Conservation (phyloP, 2,113 vertebrate species). For the Balaenoptera acutorostrata region DNA sequence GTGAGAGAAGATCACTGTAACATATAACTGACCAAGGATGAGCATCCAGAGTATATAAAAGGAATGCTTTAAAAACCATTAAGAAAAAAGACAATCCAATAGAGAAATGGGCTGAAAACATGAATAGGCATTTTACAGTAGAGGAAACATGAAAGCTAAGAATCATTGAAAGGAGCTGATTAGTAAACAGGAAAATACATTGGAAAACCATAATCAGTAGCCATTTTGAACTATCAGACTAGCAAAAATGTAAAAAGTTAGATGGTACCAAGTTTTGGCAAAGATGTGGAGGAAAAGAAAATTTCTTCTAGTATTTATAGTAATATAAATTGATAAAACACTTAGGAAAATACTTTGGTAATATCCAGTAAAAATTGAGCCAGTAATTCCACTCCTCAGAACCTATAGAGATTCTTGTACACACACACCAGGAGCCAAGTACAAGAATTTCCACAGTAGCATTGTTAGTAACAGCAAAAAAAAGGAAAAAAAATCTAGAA, state of each 20-base stretch:
- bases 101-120: not conserved
- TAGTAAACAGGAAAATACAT: conserved; percentile 13
- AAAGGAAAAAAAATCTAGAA: not conserved
- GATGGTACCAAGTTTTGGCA: not conserved
- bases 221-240: not conserved
- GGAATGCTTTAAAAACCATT: not conserved
- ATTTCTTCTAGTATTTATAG: not conserved
- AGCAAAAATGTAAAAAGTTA: not conserved
- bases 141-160: not conserved
- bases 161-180: conserved; percentile 22
- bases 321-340: not conserved
- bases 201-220: not conserved
- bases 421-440: not conserved
- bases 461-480: not conserved
- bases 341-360: not conserved
- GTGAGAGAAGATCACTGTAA: not conserved
- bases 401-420: not conserved
- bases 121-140: not conserved
- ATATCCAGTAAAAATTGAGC: not conserved
- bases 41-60: not conserved
- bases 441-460: not conserved
- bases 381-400: not conserved
- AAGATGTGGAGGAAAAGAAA: not conserved
- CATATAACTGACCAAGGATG: not conserved
- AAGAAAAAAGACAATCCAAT: conserved; percentile 16